Conservation (phyloP, 2,113 vertebrate genomes). For the Neomonachus schauinslandi region DNA sequence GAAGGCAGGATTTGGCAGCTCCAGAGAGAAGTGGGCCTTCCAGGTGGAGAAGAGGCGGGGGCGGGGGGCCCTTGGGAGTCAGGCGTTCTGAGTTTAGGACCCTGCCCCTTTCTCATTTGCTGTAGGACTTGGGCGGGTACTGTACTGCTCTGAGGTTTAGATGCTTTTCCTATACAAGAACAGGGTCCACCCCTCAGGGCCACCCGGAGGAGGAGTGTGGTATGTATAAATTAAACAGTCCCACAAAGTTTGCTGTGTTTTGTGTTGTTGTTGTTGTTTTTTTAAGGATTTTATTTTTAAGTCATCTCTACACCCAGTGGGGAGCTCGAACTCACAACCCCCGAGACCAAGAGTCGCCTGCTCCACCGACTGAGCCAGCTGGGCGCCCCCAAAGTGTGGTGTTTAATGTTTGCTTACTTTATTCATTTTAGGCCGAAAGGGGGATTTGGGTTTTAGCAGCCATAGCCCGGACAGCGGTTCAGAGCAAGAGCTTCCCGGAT, state of each 20-base stretch:
- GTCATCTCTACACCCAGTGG: not conserved
- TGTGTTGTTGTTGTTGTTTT: not conserved
- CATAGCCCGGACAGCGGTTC: not conserved
- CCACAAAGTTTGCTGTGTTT: not conserved
- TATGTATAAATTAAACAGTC: not conserved
- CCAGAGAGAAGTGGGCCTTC: not conserved
- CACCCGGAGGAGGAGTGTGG: not conserved
- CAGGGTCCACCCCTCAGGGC: not conserved
- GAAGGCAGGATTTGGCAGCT: not conserved
- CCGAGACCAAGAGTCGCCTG: not conserved
- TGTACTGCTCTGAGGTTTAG: not conserved
- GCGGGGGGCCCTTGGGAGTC: not conserved
- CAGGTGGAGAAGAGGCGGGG: not conserved
- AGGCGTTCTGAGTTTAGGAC: not conserved
- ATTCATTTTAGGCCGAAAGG: not conserved
- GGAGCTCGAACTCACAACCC: not conserved
- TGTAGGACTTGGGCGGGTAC: not conserved
- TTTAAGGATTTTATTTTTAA: not conserved
- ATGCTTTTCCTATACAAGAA: not conserved
- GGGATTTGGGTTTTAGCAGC: not conserved
- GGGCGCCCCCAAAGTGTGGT: not conserved
- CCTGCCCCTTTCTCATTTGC: not conserved
- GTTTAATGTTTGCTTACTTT: not conserved
- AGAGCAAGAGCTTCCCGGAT: not conserved
- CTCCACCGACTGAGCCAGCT: not conserved